Evolutionary conservation across 2,797 vertebrate genomes (phyloP).

Genomic region (Lepus oiostolus): DNA sequence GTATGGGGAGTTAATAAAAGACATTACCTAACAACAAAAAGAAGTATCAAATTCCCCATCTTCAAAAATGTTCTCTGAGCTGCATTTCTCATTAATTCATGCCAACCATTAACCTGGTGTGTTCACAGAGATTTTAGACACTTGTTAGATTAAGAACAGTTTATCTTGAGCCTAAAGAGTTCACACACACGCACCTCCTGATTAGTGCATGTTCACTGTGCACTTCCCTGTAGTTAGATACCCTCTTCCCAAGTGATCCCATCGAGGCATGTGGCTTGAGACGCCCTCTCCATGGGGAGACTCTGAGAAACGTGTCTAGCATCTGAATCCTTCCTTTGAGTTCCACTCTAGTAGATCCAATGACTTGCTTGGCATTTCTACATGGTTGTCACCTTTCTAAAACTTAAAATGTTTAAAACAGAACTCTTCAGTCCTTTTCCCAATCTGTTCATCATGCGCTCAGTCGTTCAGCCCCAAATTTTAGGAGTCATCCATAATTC

Average conservation of each 20-base stretch:
- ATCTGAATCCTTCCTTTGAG: neutral
- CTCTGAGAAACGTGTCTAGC: neutral
- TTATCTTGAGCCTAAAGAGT: neutral
- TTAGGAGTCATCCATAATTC: neutral
- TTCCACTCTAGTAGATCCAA: neutral
- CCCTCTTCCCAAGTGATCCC: neutral
- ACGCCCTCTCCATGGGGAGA: too few relatives aligned
- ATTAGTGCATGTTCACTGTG: neutral
- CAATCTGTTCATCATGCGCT: conserved; percentile 8
- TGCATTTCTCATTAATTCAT: conserved; percentile 15
- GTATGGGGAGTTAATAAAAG: too few relatives aligned
- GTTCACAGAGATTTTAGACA: conserved; percentile 46
- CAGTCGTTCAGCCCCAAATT: neutral
- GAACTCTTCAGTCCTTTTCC: conserved; percentile 3
- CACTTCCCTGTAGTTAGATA: neutral
- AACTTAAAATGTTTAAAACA: neutral
- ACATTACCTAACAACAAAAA: too few relatives aligned
- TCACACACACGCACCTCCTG: neutral
- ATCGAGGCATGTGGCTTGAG: neutral
- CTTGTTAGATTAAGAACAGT: neutral
- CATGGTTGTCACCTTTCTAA: conserved; percentile 18
- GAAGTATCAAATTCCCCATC: conserved; percentile 1
- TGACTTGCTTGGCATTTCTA: conserved; percentile 20
- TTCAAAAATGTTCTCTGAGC: conserved; percentile 11
- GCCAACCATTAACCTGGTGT: neutral